phyloP scores from a whole-genome alignment of 2,888 invertebrate genomes.

The Crocallis elinguaria region DNA sequence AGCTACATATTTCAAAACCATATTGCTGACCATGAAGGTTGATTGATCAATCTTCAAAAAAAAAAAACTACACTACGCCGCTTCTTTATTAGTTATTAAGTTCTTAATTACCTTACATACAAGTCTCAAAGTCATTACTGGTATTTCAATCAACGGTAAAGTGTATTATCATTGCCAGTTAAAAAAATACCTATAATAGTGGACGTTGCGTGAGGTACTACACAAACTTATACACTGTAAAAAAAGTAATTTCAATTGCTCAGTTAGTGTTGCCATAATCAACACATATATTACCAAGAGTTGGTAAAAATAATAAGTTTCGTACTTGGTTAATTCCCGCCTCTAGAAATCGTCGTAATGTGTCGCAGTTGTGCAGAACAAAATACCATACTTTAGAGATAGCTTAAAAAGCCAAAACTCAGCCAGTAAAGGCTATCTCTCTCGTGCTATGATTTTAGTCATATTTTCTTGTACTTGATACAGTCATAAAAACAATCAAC shows the following conservation, averaged over 20 bases:
- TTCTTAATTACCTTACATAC: conserved; percentile 19
- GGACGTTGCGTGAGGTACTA: conserved; percentile 20
- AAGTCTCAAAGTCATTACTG: conserved; percentile 14
- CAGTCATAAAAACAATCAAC: too few species aligned
- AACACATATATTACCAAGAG: neutral
- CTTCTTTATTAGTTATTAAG: conserved; percentile 14
- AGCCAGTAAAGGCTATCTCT: too few species aligned
- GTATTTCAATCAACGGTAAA: conserved; percentile 17
- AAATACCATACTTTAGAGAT: too few species aligned
- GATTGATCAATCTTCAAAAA: neutral
- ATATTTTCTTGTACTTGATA: too few species aligned
- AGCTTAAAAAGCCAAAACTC: too few species aligned
- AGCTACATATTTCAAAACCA: neutral
- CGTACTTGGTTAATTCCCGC: too few species aligned
- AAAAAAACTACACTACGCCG: conserved; percentile 1
- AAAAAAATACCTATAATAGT: conserved; percentile 9
- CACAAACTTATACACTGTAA: neutral
- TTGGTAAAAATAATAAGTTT: too few species aligned
- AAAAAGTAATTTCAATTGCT: conserved; percentile 19
- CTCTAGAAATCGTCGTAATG: too few species aligned
- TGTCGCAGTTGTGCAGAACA: too few species aligned
- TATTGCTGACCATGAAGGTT: neutral
- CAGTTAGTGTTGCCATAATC: conserved; percentile 10
- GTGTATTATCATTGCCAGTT: conserved; percentile 18
- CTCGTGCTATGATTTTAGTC: too few species aligned